Percentiles rank a stretch among this genome's conserved stretches.
Evolutionary conservation across 2,797 vertebrate species (phyloP).

Genomic region (Falco concolor): DNA sequence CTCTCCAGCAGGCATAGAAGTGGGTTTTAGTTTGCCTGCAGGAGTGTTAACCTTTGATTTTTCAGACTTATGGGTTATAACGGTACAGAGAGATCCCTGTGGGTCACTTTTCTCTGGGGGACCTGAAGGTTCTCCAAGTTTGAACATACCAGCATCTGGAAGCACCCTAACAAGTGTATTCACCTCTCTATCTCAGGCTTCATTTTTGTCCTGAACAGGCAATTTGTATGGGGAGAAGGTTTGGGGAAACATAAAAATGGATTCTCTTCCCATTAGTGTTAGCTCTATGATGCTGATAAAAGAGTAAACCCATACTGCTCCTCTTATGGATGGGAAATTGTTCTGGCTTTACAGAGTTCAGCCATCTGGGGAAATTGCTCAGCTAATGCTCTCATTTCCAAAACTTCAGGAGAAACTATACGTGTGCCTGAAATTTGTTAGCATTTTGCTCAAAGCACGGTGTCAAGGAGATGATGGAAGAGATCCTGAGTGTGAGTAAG

Average conservation of each 20-base stretch:
- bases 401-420: not conserved
- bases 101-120: not conserved
- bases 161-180: not conserved
- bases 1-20: rapidly evolving
- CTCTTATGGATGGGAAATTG: not conserved
- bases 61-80: not conserved
- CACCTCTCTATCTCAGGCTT: not conserved
- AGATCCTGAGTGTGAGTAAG: not conserved
- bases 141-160: not conserved
- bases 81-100: not conserved
- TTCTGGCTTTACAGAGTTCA: not conserved
- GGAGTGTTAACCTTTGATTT: not conserved
- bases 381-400: not conserved
- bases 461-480: not conserved
- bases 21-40: not conserved
- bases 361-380: not conserved
- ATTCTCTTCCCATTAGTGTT: not conserved
- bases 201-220: not conserved
- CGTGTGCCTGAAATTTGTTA: not conserved
- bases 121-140: not conserved
- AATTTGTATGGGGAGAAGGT: not conserved
- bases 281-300: not conserved
- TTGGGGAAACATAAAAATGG: not conserved
- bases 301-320: not conserved
- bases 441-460: not conserved